Percentiles rank a stretch among this genome's conserved stretches.
These are phyloP conservation scores for Atrichornis clamosus DNA, from an alignment of 2,113 vertebrate species.

Conservation along the genomic window DNA sequence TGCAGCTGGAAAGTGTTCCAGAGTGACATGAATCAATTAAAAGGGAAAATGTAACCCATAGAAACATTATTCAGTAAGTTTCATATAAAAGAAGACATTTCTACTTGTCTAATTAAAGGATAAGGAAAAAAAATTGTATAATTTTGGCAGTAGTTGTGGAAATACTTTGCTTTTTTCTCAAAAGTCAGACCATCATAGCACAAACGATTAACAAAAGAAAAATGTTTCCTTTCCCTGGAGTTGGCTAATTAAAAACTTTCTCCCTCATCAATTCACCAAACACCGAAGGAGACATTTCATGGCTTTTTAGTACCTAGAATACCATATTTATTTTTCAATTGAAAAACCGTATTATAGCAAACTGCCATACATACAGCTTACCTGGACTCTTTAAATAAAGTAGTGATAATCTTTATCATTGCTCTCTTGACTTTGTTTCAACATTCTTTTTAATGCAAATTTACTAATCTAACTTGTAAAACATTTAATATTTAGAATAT, in stretches of 20 bases:
- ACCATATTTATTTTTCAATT: neutral
- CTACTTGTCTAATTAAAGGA: neutral
- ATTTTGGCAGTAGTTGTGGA: neutral
- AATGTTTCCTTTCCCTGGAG: neutral
- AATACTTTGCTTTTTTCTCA: neutral
- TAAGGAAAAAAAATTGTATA: neutral
- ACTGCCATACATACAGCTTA: neutral
- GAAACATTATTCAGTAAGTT: neutral
- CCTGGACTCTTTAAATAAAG: slow-evolving; percentile 35
- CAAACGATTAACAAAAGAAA: neutral
- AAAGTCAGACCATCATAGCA: neutral
- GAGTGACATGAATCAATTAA: slow-evolving; percentile 5
- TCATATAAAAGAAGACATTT: neutral
- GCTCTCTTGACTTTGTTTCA: slow-evolving; percentile 46
- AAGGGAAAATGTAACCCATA: neutral
- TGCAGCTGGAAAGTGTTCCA: neutral
- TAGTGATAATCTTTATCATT: slow-evolving; percentile 8
- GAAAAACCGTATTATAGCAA: neutral
- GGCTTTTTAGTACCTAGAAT: neutral
- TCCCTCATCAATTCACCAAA: neutral
- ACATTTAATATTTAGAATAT: slow-evolving; percentile 76
- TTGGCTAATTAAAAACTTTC: slow-evolving; percentile 9
- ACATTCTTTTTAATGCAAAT: slow-evolving; percentile 58
- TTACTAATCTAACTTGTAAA: slow-evolving; percentile 71
- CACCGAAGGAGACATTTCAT: neutral